A percentile compares a stretch with the other conserved stretches of the same genome.
These are phyloP conservation scores for Sandelia bainsii DNA, from an alignment of 2,797 vertebrate species.

Conservation along the genomic window DNA sequence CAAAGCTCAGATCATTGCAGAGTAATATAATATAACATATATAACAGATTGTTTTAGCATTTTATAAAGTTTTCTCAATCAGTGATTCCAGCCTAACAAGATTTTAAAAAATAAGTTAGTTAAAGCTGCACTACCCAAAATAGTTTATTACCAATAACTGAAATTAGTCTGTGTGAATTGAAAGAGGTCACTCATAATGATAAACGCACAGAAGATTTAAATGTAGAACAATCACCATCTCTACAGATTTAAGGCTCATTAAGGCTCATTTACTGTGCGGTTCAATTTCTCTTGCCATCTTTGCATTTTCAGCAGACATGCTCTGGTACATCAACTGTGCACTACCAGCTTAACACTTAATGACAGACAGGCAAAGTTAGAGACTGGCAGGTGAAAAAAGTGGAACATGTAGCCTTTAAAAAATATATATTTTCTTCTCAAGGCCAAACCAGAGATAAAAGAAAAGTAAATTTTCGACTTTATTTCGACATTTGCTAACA, in stretches of 20 bases:
- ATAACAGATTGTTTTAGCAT: background rate
- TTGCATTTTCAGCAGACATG: background rate
- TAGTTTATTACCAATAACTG: background rate
- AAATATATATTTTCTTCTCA: background rate
- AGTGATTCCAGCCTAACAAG: background rate
- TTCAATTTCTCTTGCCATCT: background rate
- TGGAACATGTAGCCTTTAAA: background rate
- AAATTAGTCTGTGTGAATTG: background rate
- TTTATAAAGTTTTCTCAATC: background rate
- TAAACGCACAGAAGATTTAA: background rate
- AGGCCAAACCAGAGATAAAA: background rate
- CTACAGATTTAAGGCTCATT: background rate
- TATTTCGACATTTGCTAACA: background rate
- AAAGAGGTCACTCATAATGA: background rate
- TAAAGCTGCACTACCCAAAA: constrained; percentile 1
- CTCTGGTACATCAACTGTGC: background rate
- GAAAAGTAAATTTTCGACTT: background rate
- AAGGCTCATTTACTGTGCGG: background rate
- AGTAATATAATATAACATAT: background rate
- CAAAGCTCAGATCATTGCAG: constrained; percentile 2
- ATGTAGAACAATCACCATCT: too few relatives aligned
- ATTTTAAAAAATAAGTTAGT: background rate
- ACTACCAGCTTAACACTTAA: background rate
- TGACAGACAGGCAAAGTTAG: too few relatives aligned
- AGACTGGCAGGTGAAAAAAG: background rate